A percentile compares a stretch with the other conserved stretches of the same genome.
Conservation (phyloP, 2,888 invertebrate genomes). For the Torymus auratus region DNA sequence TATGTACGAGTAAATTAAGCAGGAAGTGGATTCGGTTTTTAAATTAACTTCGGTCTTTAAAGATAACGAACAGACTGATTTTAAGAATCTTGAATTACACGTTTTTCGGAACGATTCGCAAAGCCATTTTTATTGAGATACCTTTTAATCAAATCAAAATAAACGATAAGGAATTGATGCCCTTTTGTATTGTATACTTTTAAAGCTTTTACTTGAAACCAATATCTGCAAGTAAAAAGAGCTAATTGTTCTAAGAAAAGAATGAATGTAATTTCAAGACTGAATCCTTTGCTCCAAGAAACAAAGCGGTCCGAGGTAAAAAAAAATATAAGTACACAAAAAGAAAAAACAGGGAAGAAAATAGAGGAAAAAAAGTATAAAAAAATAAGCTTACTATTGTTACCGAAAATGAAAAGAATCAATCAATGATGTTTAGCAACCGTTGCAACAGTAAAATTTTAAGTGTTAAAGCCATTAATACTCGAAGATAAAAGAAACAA, state of each 20-base stretch:
- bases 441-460: conserved; percentile 54
- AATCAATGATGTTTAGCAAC: conserved; percentile 52
- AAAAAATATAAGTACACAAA: conserved; percentile 40
- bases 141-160: too few species aligned
- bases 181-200: too few species aligned
- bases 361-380: conserved; percentile 25
- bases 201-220: too few species aligned
- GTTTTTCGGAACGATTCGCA: too few species aligned
- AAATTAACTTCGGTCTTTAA: conserved; percentile 32
- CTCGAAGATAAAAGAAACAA: conserved; percentile 29
- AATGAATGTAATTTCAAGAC: conserved; percentile 39
- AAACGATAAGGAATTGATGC: too few species aligned
- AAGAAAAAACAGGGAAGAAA: conserved; percentile 37
- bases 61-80: not conserved
- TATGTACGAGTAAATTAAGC: conserved; percentile 39
- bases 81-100: too few species aligned
- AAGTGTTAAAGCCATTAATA: conserved; percentile 50
- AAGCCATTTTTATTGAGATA: too few species aligned
- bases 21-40: conserved; percentile 45
- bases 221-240: too few species aligned
- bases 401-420: conserved; percentile 51
- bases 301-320: conserved; percentile 42
- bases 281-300: conserved; percentile 39
- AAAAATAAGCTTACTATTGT: conserved; percentile 50
- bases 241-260: not conserved